Base-by-base conservation (phyloP, 2,888 invertebrate species). In the Amblyjoppa proteus region DNA sequence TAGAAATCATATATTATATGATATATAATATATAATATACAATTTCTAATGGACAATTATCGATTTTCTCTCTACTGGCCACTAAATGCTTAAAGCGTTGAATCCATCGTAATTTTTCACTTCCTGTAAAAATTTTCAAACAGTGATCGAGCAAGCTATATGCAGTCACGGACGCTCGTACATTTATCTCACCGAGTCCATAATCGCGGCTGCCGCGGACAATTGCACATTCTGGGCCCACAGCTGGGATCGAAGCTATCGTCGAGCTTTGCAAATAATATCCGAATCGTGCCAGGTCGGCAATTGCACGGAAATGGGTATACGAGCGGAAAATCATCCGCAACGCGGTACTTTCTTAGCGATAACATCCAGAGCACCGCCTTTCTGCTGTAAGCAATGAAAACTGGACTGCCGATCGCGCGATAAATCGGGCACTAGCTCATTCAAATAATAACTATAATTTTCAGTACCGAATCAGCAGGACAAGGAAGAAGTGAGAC, bases 121-220 rank as follows among this genome's bases (percentile, higher is more conserved):
- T 73, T 81, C 69, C 71, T 1, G 5, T 2, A 11, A n/a, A 13
- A 34, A 34, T 76, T 66, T 68, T 16, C 11, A 7, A 49, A 68
- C 25, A 96, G 96, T 88, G 82, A 89, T 96, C 11, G 93, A 95
- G 77, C 94, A 95, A 92, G 95, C 96, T 0, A 94, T 96, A 81
- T 96, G 96, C 93, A 96, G 96, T 69, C 96, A 96, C 88, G 96
- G 96, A 0, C 95, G 96, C 3, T 95, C 96, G 0, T 95, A 96
- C 86, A 87, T 95, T 2, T 95, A 96, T 49, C 95, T 96, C 87
- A 96, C 95, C 0, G 96, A 96, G 89, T 95, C 96, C 0, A 90
- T 96, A 87, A 91, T 95, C 7, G 74, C 90, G 1, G 89, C 89
- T 1, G 80, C 84, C 34, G 94, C 92, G 86, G 91, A 89, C 3